These are phyloP conservation scores for Oscheius sp. DNA, from an alignment of 2,888 invertebrate genomes.

Conservation along the genomic window DNA sequence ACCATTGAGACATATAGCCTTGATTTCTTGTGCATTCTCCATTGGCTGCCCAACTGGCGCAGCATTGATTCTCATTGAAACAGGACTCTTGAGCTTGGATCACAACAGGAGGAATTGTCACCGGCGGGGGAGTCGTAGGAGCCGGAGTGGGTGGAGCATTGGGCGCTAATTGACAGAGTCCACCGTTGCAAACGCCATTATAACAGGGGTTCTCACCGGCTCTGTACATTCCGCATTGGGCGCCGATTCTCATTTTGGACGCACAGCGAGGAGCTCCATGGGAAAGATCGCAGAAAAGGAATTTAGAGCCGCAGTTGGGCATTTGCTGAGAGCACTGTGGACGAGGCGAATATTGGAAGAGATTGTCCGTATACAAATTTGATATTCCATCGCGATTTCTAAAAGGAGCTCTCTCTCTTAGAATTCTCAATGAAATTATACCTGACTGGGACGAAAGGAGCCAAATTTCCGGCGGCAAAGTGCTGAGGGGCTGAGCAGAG, in stretches of 20 bases:
- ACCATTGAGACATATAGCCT: conserved; percentile 61
- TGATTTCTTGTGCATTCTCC: conserved; percentile 61
- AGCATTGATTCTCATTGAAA: conserved; percentile 66
- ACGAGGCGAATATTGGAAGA: conserved; percentile 59
- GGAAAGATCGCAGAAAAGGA: conserved; percentile 57
- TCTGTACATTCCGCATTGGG: conserved; percentile 56
- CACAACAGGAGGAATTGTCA: neutral
- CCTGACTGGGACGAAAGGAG: conserved; percentile 50
- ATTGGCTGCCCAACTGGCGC: conserved; percentile 54
- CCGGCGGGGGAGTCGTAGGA: conserved; percentile 23
- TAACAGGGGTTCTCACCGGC: conserved; percentile 55
- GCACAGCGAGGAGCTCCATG: conserved; percentile 53
- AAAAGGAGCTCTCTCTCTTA: conserved; percentile 44
- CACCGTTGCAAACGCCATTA: conserved; percentile 46
- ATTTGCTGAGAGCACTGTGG: conserved; percentile 58
- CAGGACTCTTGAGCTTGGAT: conserved; percentile 46
- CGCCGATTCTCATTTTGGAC: conserved; percentile 58
- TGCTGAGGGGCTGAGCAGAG: conserved; percentile 58
- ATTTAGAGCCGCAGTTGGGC: conserved; percentile 48
- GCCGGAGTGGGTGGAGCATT: conserved; percentile 32
- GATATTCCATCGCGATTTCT: conserved; percentile 62
- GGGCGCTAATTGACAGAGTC: conserved; percentile 9
- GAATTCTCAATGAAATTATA: conserved; percentile 41
- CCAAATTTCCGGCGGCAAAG: conserved; percentile 49
- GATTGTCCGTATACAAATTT: conserved; percentile 63